Percentiles rank a stretch among this genome's conserved stretches.
These are phyloP conservation scores for Malachius bipustulatus DNA, from an alignment of 2,888 invertebrate species.

Conservation along the genomic window DNA sequence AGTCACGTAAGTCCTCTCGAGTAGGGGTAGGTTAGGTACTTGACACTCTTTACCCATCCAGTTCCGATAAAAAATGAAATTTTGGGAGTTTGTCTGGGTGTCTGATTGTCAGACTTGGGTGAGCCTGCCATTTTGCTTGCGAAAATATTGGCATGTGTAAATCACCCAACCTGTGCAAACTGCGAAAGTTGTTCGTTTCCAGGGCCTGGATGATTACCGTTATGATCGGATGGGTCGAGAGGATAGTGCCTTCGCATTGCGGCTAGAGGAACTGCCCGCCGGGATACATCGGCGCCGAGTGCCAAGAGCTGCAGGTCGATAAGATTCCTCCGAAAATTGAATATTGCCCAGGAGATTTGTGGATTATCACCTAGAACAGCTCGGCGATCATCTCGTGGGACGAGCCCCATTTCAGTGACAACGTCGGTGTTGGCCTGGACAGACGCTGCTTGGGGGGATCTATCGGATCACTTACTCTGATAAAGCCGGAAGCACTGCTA, in stretches of 20 bases:
- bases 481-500: slow-evolving; percentile 82
- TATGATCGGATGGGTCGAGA: slow-evolving; percentile 77
- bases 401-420: slow-evolving; percentile 82
- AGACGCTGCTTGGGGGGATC: slow-evolving; percentile 81
- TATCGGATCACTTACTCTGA: slow-evolving; percentile 88
- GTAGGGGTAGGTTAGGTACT: too few species aligned
- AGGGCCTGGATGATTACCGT: slow-evolving; percentile 80
- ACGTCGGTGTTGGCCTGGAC: slow-evolving; percentile 77
- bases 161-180: too few species aligned
- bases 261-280: slow-evolving; percentile 81
- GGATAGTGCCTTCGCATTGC: slow-evolving; percentile 83
- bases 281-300: slow-evolving; percentile 76
- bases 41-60: not conserved
- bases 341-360: slow-evolving; percentile 86
- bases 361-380: slow-evolving; percentile 88
- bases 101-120: too few species aligned
- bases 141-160: too few species aligned
- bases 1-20: slow-evolving; percentile 63
- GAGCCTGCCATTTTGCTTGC: too few species aligned
- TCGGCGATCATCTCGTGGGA: slow-evolving; percentile 87
- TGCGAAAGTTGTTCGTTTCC: too few species aligned
- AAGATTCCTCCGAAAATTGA: slow-evolving; percentile 71
- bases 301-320: slow-evolving; percentile 53
- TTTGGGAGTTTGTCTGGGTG: too few species aligned
- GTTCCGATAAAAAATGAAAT: too few species aligned